These are phyloP conservation scores for Empis stercorea DNA, from an alignment of 2,888 invertebrate genomes.

Conservation along the genomic window DNA sequence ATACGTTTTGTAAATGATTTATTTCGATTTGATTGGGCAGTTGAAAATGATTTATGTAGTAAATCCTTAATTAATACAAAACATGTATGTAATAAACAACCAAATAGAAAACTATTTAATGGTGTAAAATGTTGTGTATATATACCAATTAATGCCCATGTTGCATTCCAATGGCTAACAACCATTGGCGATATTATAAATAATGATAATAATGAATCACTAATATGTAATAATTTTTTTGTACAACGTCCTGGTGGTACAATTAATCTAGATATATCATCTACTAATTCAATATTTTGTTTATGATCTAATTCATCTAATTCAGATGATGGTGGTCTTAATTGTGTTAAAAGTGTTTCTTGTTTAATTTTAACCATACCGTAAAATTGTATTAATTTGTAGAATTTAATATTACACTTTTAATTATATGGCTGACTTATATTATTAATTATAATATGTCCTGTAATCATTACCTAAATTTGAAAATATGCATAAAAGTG, in stretches of 20 bases:
- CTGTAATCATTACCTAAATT: too few relatives aligned
- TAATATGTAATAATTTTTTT: conserved; percentile 13
- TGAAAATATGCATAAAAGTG: too few relatives aligned
- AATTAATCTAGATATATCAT: conserved; percentile 5
- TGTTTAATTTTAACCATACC: conserved; percentile 2
- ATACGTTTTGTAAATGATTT: conserved; percentile 8
- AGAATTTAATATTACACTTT: too few relatives aligned
- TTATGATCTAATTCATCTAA: background rate
- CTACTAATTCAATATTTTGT: background rate
- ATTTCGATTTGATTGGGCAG: conserved; percentile 4
- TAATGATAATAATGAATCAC: conserved; percentile 14
- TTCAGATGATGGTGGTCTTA: background rate
- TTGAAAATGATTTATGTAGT: conserved; percentile 22
- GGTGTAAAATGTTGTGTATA: conserved; percentile 33
- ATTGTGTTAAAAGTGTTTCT: background rate
- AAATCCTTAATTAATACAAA: conserved; percentile 43
- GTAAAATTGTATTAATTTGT: too few relatives aligned
- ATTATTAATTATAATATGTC: too few relatives aligned
- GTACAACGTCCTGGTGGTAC: conserved; percentile 11
- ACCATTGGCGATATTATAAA: conserved; percentile 33
- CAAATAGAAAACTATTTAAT: conserved; percentile 36
- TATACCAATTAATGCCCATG: conserved; percentile 40
- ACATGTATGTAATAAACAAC: conserved; percentile 41
- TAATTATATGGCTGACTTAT: too few relatives aligned
- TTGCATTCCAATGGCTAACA: conserved; percentile 42